Evolutionary conservation across 2,797 vertebrate species (phyloP).

Genomic region (Prionace glauca): DNA sequence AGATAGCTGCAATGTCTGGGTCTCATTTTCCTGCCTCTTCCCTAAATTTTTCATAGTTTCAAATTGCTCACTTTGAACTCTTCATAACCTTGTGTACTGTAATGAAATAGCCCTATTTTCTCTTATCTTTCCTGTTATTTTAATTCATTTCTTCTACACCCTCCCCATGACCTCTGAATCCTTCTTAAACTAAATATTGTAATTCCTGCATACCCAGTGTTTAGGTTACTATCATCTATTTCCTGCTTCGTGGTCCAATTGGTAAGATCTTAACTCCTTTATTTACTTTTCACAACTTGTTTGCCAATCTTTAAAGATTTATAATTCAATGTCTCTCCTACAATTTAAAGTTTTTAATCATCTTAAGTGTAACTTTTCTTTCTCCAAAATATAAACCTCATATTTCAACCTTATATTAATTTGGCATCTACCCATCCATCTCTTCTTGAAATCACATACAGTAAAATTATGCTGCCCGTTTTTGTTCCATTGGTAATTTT

Average conservation of each 20-base stretch:
- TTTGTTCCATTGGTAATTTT: no score
- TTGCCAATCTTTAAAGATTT: not conserved
- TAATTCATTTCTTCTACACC: not conserved
- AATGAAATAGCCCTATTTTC: not conserved
- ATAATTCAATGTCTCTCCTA: not conserved
- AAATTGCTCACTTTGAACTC: not conserved
- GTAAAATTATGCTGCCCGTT: no score
- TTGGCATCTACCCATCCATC: no score
- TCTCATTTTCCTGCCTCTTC: not conserved
- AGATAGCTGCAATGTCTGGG: not conserved
- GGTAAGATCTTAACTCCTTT: not conserved
- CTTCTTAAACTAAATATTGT: not conserved
- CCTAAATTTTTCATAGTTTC: not conserved
- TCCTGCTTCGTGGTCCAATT: not conserved
- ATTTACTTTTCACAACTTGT: not conserved
- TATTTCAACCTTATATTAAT: no score
- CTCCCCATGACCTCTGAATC: not conserved
- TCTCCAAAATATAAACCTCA: no score
- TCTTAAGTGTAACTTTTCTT: no score
- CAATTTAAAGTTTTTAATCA: not conserved
- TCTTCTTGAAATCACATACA: no score
- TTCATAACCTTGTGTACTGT: not conserved
- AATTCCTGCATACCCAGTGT: not conserved
- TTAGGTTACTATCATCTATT: not conserved
- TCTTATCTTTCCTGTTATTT: not conserved